These are phyloP conservation scores for Onychomys arenicola DNA, from an alignment of 2,797 vertebrate species.

Conservation along the genomic window DNA sequence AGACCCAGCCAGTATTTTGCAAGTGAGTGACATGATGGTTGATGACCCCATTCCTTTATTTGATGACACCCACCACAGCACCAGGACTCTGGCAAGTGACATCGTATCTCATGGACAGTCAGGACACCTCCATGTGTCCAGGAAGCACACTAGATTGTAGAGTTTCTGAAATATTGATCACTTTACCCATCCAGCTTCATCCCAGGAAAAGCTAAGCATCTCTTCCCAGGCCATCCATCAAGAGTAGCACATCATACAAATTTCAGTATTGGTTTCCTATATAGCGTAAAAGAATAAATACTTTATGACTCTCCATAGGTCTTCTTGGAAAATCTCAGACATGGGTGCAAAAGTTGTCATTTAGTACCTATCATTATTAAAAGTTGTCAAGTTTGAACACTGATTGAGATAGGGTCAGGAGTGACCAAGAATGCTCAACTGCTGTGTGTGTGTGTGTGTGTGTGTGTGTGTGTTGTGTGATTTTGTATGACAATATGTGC, in stretches of 20 bases:
- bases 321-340: background rate
- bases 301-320: background rate
- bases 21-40: no score
- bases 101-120: background rate
- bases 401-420: background rate
- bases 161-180: background rate
- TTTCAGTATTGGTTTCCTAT: background rate
- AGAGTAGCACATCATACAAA: no score
- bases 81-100: background rate
- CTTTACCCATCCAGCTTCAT: background rate
- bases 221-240: background rate
- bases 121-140: background rate
- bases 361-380: background rate
- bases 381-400: background rate
- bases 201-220: background rate
- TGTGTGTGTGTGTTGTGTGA: background rate
- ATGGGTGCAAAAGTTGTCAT: background rate
- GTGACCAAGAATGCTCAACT: background rate
- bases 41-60: background rate
- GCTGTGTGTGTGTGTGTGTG: background rate
- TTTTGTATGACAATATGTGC: background rate
- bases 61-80: background rate
- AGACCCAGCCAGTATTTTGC: background rate
- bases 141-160: background rate
- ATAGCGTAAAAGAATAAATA: background rate